Conservation (phyloP, 1,140 invertebrate genomes). For the Heliconius himera region DNA sequence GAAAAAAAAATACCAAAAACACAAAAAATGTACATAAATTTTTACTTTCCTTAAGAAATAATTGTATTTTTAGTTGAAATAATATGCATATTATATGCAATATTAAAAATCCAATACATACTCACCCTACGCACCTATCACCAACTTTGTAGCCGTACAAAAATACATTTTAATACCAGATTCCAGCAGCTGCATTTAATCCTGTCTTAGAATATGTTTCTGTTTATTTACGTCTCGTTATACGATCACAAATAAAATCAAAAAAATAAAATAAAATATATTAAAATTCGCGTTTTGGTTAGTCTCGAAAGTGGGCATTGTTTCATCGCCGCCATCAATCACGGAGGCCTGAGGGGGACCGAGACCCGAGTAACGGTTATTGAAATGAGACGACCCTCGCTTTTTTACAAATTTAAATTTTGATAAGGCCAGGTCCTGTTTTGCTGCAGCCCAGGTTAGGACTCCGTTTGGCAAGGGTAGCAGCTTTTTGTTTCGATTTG, state of each 20-base stretch:
- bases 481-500: slow-evolving; percentile 69
- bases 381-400: slow-evolving; percentile 79
- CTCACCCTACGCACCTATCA: not conserved
- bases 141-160: slow-evolving; percentile 18
- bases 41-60: too few relatives aligned
- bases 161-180: slow-evolving; percentile 32
- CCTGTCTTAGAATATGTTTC: slow-evolving; percentile 68
- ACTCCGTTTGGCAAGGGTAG: slow-evolving; percentile 65
- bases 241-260: slow-evolving; percentile 76
- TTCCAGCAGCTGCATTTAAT: slow-evolving; percentile 63
- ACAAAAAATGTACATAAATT: too few relatives aligned
- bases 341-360: slow-evolving; percentile 51
- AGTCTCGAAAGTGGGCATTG: slow-evolving; percentile 71
- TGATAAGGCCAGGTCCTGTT: slow-evolving; percentile 79
- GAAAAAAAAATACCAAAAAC: too few relatives aligned
- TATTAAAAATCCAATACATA: not conserved
- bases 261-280: slow-evolving; percentile 68
- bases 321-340: slow-evolving; percentile 77
- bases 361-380: slow-evolving; percentile 79
- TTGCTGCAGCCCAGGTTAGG: slow-evolving; percentile 63
- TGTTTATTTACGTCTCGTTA: slow-evolving; percentile 75
- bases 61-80: too few relatives aligned
- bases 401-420: slow-evolving; percentile 81
- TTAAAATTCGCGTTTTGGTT: slow-evolving; percentile 78
- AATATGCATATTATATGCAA: too few relatives aligned